Evolutionary conservation across 2,888 invertebrate species (phyloP), one percentile per base, ranked within the genome.

Genomic region (Rhagophthalmus giganteus): DNA sequence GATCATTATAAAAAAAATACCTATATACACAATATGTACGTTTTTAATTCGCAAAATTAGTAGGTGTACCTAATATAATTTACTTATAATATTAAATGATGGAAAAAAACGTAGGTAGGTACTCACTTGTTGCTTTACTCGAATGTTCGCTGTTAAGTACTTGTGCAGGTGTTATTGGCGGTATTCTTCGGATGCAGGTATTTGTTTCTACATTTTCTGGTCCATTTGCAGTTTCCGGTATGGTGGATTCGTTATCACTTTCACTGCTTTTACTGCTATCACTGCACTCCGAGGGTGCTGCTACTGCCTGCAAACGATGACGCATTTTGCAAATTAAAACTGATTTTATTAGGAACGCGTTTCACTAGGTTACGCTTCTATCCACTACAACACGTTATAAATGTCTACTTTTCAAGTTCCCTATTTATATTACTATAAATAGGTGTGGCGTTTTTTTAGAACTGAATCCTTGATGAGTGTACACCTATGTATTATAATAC

Each of bases 221-320:
- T 16, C 20, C 34, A 11, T 27, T 45, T 5, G 46, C 35, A 12
- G 42, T 38, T 26, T 51, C 51, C 14, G 41, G 27, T 31, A 47
- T 32, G 8, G 38, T 44, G 3, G 54, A 61, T 35, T 66, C 65
- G 14, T 59, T 58, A 16, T 59, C 65, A 42, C 63, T 63, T 38
- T 64, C 64, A 24, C 61, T 58, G 28, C 64, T 65, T 46, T 63
- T 64, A 33, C 62, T 64, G 49, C 64, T 66, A 31, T 66, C 65
- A 45, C 64, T 64, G 20, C 57, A 42, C 45, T 63, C 63, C 2
- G 61, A 61, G 7, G 58, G 60, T 15, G 27, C 52, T 26, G 20
- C 25, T 10, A 39, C 47, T 11, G 44, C 53, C 59, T 59, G 35
- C 11, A 24, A 26, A 38, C 27, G 27, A 38, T 20, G 27, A 37